Evolutionary conservation across 2,888 invertebrate species (phyloP), one percentile per base, ranked within the genome.

Genomic region (Perizoma flavofasciatum): DNA sequence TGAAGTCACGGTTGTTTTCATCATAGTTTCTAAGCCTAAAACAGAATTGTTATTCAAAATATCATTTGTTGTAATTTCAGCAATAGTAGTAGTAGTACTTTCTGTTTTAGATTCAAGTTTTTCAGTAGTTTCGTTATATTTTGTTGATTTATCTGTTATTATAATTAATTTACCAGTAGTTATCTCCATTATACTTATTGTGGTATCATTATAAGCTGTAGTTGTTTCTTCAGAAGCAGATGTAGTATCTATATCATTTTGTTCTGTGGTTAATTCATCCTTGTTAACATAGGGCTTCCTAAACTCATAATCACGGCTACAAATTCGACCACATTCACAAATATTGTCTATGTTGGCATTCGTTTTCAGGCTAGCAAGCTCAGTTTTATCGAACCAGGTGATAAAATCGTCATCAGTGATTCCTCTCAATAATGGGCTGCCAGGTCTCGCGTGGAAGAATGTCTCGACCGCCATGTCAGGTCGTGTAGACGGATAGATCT

Each of bases 371-470:
- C 89, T 93, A 3, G 88, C 88, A 5, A 89, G 76, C 73, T 90
- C 92, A 59, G 93, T 93, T 82, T 93, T 93, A 44, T 94, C 94
- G 70, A 95, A 95, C 95, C 95, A 95, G 4, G 94, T 95, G 37
- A 94, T 94, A 22, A 94, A 89, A 72, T 95, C 95, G 69, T 95
- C 95, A 55, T 94, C 94, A 9, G 94, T 94, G 37, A 94, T 94
- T 6, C 93, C 94, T 70, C 92, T 88, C 0, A 95, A 83, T 39
- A 95, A 81, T 8, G 93, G 93, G 65, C 94, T 94, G n/a, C 93
- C 93, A 48, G 89, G 85, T 69, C 89, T 85, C 0, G 94, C 93
- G 58, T 95, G 94, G 88, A 94, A 95, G 77, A 95, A 94, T 5
- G 93, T 93, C 77, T 94, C 94, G 0, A 94, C 94, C 0, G 94